Base-by-base conservation (phyloP, 1,140 invertebrate species). In the Whitmania pigra region DNA sequence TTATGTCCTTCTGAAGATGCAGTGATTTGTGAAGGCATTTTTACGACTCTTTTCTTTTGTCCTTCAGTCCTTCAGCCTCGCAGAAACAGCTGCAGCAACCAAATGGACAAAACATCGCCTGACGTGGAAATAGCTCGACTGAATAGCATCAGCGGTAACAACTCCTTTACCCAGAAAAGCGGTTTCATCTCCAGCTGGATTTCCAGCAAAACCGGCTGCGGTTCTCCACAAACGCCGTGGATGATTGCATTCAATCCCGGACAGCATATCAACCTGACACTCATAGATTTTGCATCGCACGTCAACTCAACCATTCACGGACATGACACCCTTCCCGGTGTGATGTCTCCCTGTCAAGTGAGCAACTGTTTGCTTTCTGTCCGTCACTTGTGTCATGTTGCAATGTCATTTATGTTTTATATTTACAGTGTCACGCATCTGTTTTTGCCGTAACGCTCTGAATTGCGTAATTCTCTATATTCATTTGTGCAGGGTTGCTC, bases 201-300 rank as follows among this genome's bases (percentile, higher is more conserved):
- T 27, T 60, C 72, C 67, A 60, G 27, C 20, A 60, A 69, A 53
- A 70, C 67, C 15, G 72, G 72, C 9, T 57, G 43, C 68, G 72
- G 72, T 29, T 54, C 67, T 18, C 31, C 53, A 27, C 22, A 22
- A 17, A 71, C 53, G 25, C 72, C 72, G 29, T 73, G 72, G 72
- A 31, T 40, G 18, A 71, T 73, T 22, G 6, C 25, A 0, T 25
- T 70, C n/a, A 40, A 17, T 0, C 22, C 29, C 3, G 72, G 72
- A 29, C 72, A 73, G 25, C 67, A 54, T 9, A 69, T 73, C 72
- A 73, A 73, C 55, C 27, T 73, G 13, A 73, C 36, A n/a, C 69
- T 71, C 36, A 53, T 53, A n/a, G 69, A 71, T 31, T 71, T 71
- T 22, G 36, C 60, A 11, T 49, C 43, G 43, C 43, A 49, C 11